Conservation (phyloP, 2,888 invertebrate genomes). For the Villa cingulata region DNA sequence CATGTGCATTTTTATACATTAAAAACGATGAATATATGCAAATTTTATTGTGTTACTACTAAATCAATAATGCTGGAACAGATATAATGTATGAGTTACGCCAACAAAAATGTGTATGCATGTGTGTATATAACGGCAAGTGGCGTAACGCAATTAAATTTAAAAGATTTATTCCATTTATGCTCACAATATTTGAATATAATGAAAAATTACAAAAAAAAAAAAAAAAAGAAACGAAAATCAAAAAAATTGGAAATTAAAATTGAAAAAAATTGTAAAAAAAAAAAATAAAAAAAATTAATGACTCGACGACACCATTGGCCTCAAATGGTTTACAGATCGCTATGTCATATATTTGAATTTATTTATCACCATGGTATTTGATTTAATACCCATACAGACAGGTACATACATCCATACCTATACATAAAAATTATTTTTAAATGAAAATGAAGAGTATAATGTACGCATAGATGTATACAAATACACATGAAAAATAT, state of each 20-base stretch:
- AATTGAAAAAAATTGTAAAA: background rate
- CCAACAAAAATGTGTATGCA: too few species aligned
- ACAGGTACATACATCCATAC: too few species aligned
- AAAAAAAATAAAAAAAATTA: conserved; percentile 5
- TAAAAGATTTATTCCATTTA: background rate
- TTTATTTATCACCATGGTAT: conserved; percentile 7
- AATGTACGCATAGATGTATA: too few species aligned
- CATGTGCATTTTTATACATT: too few species aligned
- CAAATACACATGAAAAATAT: too few species aligned
- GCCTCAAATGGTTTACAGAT: conserved; percentile 9
- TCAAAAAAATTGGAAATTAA: too few species aligned
- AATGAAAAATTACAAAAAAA: background rate
- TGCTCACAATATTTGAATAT: background rate
- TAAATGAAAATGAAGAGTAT: too few species aligned
- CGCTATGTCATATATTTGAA: conserved; percentile 7
- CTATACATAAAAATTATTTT: too few species aligned
- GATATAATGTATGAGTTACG: too few species aligned
- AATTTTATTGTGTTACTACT: too few species aligned
- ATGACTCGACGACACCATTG: conserved; percentile 9
- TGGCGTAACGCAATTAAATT: conserved; percentile 1
- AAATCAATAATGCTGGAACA: background rate
- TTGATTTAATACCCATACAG: conserved; percentile 3
- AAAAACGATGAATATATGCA: too few species aligned
- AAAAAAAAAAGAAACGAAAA: background rate
- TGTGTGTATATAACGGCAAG: too few species aligned